A percentile compares a stretch with the other conserved stretches of the same genome.
Evolutionary conservation across 2,797 vertebrate species (phyloP).

Genomic region (Eleutherodactylus coqui): DNA sequence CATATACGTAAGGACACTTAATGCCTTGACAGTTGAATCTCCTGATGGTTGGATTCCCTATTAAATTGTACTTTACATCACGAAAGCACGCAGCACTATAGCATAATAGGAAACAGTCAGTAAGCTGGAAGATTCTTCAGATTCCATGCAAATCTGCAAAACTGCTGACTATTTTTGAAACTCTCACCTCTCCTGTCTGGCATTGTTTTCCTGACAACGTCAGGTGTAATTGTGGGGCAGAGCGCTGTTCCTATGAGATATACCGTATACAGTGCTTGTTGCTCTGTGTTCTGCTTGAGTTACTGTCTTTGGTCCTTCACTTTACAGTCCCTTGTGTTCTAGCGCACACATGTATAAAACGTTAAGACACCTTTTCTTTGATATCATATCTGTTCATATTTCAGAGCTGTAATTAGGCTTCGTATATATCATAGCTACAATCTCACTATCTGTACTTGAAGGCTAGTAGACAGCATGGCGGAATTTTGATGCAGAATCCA

Average conservation of each 20-base stretch:
- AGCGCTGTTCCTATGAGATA: conserved; percentile 22
- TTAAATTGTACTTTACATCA: background rate
- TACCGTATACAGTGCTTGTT: conserved; percentile 54
- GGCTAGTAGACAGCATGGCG: background rate
- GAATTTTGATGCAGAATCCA: no score
- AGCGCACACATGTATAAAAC: background rate
- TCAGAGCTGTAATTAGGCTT: background rate
- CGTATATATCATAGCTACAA: background rate
- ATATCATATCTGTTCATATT: background rate
- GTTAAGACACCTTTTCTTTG: background rate
- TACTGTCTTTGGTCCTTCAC: conserved; percentile 55
- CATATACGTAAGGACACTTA: background rate
- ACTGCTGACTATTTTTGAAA: conserved; percentile 91
- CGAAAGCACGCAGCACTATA: background rate
- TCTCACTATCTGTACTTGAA: background rate
- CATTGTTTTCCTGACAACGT: conserved; percentile 63
- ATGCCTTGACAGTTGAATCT: background rate
- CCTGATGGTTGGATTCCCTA: background rate
- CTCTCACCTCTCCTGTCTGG: conserved; percentile 70
- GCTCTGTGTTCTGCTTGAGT: conserved; percentile 63
- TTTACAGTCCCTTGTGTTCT: conserved; percentile 60
- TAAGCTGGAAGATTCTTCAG: conserved; percentile 37
- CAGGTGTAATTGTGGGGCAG: conserved; percentile 55
- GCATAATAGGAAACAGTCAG: background rate
- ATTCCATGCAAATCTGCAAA: conserved; percentile 65